Conservation (phyloP, 2,113 vertebrate genomes). For the Aptenodytes patagonicus region DNA sequence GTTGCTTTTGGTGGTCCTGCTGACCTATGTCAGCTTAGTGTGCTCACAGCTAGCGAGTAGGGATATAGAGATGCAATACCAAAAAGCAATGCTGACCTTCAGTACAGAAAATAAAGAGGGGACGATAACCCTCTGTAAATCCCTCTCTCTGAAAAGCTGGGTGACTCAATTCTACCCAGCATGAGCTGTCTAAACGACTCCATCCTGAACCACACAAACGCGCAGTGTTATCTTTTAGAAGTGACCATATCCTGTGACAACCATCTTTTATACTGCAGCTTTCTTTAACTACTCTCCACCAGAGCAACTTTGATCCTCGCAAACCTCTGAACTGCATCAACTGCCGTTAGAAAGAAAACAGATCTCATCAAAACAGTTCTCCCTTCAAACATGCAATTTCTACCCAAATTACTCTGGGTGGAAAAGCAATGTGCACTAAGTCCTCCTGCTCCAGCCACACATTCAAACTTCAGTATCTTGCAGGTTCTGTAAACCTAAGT, state of each 20-base stretch:
- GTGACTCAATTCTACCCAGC: not conserved
- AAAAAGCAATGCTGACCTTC: not conserved
- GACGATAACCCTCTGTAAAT: not conserved
- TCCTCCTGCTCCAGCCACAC: not conserved
- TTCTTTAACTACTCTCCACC: not conserved
- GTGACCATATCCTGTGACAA: not conserved
- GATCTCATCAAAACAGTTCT: not conserved
- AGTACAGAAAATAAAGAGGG: not conserved
- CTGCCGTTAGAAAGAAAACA: not conserved
- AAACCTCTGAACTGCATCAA: not conserved
- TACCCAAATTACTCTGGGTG: not conserved
- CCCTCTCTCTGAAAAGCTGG: fast-evolving
- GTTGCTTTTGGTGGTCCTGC: not conserved
- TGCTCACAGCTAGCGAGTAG: not conserved
- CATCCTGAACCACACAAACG: not conserved
- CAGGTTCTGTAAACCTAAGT: not conserved
- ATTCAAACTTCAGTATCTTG: not conserved
- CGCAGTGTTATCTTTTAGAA: not conserved
- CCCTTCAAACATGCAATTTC: not conserved
- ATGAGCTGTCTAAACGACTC: not conserved
- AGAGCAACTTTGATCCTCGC: not conserved
- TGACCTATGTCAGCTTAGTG: not conserved
- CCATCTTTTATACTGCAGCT: not conserved
- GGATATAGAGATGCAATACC: not conserved
- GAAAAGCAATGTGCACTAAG: not conserved